Percentiles rank a stretch among this genome's conserved stretches.
These are phyloP conservation scores for Blastobasis lacticolella DNA, from an alignment of 2,888 invertebrate species.

Conservation along the genomic window DNA sequence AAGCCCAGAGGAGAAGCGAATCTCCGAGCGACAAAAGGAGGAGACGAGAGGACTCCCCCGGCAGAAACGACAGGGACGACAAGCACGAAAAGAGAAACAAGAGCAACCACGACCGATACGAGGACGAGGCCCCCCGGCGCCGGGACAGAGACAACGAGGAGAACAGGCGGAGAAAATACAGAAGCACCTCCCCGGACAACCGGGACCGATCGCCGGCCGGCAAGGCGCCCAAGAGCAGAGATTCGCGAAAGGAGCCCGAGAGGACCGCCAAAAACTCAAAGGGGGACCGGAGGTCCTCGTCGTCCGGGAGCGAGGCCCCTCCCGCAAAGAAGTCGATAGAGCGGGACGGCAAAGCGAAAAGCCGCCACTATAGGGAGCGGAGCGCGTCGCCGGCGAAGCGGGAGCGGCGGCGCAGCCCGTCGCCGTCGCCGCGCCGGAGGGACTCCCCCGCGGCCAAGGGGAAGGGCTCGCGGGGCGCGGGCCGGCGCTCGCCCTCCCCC, in stretches of 20 bases:
- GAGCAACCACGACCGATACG: conserved; percentile 30
- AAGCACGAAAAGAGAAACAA: conserved; percentile 21
- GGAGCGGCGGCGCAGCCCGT: conserved; percentile 31
- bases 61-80: conserved; percentile 28
- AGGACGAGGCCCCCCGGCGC: conserved; percentile 29
- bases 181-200: conserved; percentile 39
- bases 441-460: conserved; percentile 29
- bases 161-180: conserved; percentile 31
- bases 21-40: conserved; percentile 32
- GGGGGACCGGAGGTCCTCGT: conserved; percentile 30
- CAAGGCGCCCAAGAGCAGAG: conserved; percentile 32
- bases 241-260: conserved; percentile 35
- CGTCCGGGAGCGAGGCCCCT: conserved; percentile 44
- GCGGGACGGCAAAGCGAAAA: conserved; percentile 29
- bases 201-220: conserved; percentile 33
- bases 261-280: conserved; percentile 37
- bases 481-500: conserved; percentile 26
- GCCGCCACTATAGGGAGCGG: conserved; percentile 27
- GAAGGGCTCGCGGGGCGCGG: background rate
- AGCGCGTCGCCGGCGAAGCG: conserved; percentile 22
- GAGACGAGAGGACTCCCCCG: conserved; percentile 24
- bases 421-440: conserved; percentile 33
- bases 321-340: conserved; percentile 30
- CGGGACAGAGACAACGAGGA: conserved; percentile 28
- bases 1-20: conserved; percentile 27